Base-by-base conservation (phyloP, 2,888 invertebrate species). In the Eupithecia tripunctaria region DNA sequence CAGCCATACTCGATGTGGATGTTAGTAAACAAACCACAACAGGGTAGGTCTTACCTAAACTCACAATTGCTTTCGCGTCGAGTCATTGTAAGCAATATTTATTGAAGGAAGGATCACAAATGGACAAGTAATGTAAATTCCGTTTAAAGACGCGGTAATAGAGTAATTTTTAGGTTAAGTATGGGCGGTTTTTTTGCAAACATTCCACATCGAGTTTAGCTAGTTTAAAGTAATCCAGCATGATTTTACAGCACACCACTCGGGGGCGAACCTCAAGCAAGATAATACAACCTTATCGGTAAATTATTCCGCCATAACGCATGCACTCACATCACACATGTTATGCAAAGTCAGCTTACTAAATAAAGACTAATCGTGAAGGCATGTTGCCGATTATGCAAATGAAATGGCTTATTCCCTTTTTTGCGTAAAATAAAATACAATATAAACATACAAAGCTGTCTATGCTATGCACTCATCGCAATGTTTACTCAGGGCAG, bases 321-420 rank as follows among this genome's bases (percentile, higher is more conserved):
- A 85, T 79, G 81, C 81, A 36, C 69, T 80, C 81, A 80, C 82
- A 80, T 80, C 81, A 80, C 82, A 80, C 86, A 83, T 84, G 85
- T 87, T 84, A 78, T 82, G 72, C 82, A 84, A 78, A 82, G 78
- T 75, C 74, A 79, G 71, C 76, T 78, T 81, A 84, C 87, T 89
- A 85, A 88, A 88, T 88, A 89, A 86, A 90, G 88, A 80, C 85
- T 85, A 82, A 80, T 84, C 83, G 85, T 87, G 88, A 87, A 86
- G 82, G 81, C 81, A 82, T 74, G 78, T 82, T 81, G 82, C 82
- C 80, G 83, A 85, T 88, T 91, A 93, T 92, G 91, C 85, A 87
- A 92, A 94, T 91, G 47, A 68, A 82, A 84, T 84, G 82, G 87
- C 87, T 90, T 89, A 86, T 89, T 89, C 84, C 91, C 91, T 86